Evolutionary conservation across 2,888 invertebrate species (phyloP), one percentile per base, ranked within the genome.

Genomic region (Gasteruption jaculator): DNA sequence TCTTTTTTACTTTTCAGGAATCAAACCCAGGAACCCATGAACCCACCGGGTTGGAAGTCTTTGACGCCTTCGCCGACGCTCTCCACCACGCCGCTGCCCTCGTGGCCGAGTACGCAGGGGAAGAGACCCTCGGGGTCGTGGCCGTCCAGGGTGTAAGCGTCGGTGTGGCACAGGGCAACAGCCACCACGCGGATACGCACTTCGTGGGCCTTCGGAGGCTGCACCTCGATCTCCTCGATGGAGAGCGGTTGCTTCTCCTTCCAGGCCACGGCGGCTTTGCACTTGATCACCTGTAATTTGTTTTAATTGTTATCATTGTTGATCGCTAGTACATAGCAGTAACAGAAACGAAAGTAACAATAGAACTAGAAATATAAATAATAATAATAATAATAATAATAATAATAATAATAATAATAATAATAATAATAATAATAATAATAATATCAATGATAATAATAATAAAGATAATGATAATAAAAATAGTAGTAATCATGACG

Each of bases 241-340:
- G 81, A 79, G 18, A 99, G 75, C 5, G 93, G 90, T 62, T 91
- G 80, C 54, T 93, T 93, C 37, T 91, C 83, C 58, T 83, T 88
- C 97, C 97, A 99, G 4, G 97, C 96, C 12, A 99, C 91, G 2
- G 96, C 97, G 15, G 99, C 99, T 63, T 80, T 81, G 71, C 97
- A 99, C 60, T 80, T 84, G 54, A 99, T 96, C 32, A 83, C 79
- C 85, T 87, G 68, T n/a, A n/a, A n/a, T n/a, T n/a, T n/a, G n/a
- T 24, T 6, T n/a, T n/a, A n/a, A n/a, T n/a, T n/a, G n/a, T n/a
- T n/a, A n/a, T n/a, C n/a, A n/a, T n/a, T n/a, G n/a, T n/a, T n/a
- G n/a, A n/a, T n/a, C n/a, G n/a, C n/a, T n/a, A n/a, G n/a, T n/a
- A n/a, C n/a, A n/a, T n/a, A n/a, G n/a, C n/a, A n/a, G n/a, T n/a